Evolutionary conservation across 2,888 invertebrate genomes (phyloP).

Genomic region (Acrobasis consociella): DNA sequence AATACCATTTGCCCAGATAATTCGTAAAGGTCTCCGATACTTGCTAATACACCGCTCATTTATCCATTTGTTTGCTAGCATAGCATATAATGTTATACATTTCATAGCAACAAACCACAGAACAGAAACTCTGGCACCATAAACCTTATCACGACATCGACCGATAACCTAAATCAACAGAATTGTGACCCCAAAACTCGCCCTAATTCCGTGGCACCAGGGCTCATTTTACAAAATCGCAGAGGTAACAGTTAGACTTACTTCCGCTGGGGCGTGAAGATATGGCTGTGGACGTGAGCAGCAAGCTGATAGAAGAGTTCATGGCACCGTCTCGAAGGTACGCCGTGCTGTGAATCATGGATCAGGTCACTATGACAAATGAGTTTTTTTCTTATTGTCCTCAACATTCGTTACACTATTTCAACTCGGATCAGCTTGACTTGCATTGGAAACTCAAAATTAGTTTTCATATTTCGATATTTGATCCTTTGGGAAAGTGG

Average conservation of each 20-base stretch:
- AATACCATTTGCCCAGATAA: no score
- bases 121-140: background rate
- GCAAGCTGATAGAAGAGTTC: constrained; percentile 41
- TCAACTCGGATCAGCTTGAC: no score
- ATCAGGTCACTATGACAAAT: background rate
- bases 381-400: background rate
- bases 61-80: no score
- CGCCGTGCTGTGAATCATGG: constrained; percentile 44
- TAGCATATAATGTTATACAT: no score
- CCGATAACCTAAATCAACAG: constrained; percentile 23
- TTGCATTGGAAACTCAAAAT: no score
- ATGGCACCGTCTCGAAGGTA: constrained; percentile 36
- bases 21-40: no score
- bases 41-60: no score
- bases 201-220: constrained; percentile 55
- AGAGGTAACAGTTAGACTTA: constrained; percentile 58
- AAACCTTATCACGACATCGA: constrained; percentile 16
- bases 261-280: constrained; percentile 54
- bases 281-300: constrained; percentile 57
- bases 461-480: no score
- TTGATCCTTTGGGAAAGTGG: no score
- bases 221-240: constrained; percentile 56
- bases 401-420: background rate
- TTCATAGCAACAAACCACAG: no score
- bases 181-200: constrained; percentile 53